Evolutionary conservation across 2,113 vertebrate species (phyloP).

Genomic region (Tamias sibiricus): DNA sequence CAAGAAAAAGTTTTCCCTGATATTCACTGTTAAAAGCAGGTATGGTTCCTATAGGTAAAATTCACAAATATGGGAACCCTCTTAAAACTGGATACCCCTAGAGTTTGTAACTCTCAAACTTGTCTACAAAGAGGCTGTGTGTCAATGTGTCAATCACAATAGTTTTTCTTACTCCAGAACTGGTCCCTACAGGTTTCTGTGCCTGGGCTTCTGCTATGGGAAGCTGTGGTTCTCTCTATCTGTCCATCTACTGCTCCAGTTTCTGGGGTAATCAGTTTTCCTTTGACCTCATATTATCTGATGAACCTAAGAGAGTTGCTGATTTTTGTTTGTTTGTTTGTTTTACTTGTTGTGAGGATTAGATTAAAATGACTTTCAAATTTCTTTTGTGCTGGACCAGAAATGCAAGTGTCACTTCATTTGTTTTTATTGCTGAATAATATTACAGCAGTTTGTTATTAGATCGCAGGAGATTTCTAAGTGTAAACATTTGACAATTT

Average conservation of each 20-base stretch:
- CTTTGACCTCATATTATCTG: neutral
- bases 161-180: neutral
- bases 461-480: neutral
- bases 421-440: neutral
- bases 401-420: neutral
- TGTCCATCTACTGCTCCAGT: neutral
- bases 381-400: neutral
- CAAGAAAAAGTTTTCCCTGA: neutral
- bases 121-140: neutral
- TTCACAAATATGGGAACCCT: neutral
- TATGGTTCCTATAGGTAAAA: neutral
- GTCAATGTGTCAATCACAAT: neutral
- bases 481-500: neutral
- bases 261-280: neutral
- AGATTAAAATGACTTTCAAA: neutral
- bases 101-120: neutral
- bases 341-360: neutral
- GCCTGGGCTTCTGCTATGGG: neutral
- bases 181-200: neutral
- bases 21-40: neutral
- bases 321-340: neutral
- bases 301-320: neutral
- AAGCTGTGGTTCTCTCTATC: neutral
- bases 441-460: neutral
- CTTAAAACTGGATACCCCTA: neutral